Base-by-base conservation (phyloP, 2,797 vertebrate genomes). In the Loris lydekkerianus region DNA sequence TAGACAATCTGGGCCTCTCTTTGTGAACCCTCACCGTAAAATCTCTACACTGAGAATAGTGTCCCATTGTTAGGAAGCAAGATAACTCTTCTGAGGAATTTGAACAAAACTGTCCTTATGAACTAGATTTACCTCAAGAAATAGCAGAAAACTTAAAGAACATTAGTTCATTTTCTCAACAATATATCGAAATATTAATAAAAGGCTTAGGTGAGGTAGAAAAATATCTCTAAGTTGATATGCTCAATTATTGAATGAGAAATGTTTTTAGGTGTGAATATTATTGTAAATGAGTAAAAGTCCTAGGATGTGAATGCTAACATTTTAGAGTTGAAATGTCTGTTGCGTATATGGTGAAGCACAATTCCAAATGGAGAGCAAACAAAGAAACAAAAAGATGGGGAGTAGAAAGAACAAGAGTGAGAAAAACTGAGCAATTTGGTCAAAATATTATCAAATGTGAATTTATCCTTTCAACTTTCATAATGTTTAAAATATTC, bases 361-460 rank as follows among this genome's bases (percentile, higher is more conserved):
- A 80, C 91, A 81, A 70, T 84, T 10, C n/a, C 63, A 81, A 84
- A 1, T 10, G 49, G 14, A 10, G 3, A 34, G 3, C 78, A 13
- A 53, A 53, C 49, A 53, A 49, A 14, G 11, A 49, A 53, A 49
- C 49, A 14, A 70, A 76, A 84, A 84, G 8, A 1, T 6, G 49
- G 10, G 17, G 3, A 34, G 3, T 83, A 25, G 27, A 86, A n/a
- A 90, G 18, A 86, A 11, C 5, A 77, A 89, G 18, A 72, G 3
- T 60, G 14, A 82, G 27, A 58, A 18, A 46, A 91, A 69, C 6
- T 87, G 5, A 92, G 8, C 11, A 90, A 72, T 46, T 73, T 78
- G n/a, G n/a, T 37, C n/a, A 80, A 92, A 90, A 75, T 80, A 80
- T 75, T 53, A 90, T 77, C 61, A 82, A 75, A 67, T 27, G 69